phyloP scores from a whole-genome alignment of 2,888 invertebrate species.

The Deilephila porcellus region DNA sequence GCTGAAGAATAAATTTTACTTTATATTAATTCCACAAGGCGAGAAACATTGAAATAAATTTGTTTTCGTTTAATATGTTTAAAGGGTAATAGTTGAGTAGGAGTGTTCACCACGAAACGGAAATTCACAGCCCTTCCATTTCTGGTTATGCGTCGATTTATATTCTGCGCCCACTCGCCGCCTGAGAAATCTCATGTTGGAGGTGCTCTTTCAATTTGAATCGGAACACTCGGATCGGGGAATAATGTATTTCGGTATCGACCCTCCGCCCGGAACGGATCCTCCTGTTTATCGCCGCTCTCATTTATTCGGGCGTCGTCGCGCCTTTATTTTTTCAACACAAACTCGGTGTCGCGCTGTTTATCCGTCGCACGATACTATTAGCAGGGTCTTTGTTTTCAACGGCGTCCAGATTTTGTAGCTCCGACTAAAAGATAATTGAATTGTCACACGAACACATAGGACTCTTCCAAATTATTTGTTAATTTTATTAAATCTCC shows the following conservation, averaged over 20 bases:
- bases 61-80: slow-evolving; percentile 52
- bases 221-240: slow-evolving; percentile 84
- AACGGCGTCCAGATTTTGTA: slow-evolving; percentile 73
- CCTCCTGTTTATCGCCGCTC: slow-evolving; percentile 83
- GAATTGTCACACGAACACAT: slow-evolving; percentile 70
- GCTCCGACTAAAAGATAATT: slow-evolving; percentile 73
- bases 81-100: slow-evolving; percentile 54
- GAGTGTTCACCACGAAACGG: slow-evolving; percentile 73
- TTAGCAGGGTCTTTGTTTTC: slow-evolving; percentile 79
- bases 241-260: slow-evolving; percentile 85
- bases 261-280: slow-evolving; percentile 81
- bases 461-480: slow-evolving; percentile 47
- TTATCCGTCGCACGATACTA: slow-evolving; percentile 77
- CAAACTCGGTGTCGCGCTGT: slow-evolving; percentile 77
- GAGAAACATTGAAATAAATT: slow-evolving; percentile 36
- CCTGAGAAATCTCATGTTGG: slow-evolving; percentile 84
- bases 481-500: slow-evolving; percentile 41
- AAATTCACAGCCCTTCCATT: slow-evolving; percentile 82
- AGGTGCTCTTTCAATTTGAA: slow-evolving; percentile 86
- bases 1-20: not conserved
- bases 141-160: slow-evolving; percentile 84
- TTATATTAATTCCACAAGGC: slow-evolving; percentile 13
- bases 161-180: slow-evolving; percentile 84
- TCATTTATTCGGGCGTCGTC: slow-evolving; percentile 84
- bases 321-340: slow-evolving; percentile 83